Evolutionary conservation across 2,113 vertebrate genomes (phyloP).

Genomic region (Psammodynastes pulverulentus): DNA sequence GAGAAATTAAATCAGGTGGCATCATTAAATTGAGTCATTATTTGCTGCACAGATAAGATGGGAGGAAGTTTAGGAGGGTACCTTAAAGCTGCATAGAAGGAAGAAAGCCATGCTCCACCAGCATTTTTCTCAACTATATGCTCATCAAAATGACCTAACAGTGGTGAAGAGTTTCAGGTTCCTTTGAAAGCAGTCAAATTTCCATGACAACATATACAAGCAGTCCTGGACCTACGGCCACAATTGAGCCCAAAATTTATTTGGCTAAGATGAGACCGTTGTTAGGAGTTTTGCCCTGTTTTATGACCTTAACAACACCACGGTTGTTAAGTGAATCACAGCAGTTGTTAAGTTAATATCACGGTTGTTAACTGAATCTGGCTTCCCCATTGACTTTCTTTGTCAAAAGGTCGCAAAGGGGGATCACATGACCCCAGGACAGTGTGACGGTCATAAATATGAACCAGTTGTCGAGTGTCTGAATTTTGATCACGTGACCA

Average conservation of each 20-base stretch:
- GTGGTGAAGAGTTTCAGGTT: background rate
- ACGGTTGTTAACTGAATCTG: background rate
- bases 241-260: background rate
- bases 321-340: background rate
- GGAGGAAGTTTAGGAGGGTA: constrained; percentile 28
- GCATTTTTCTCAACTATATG: constrained; percentile 1
- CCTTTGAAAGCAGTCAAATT: background rate
- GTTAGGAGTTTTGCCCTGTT: background rate
- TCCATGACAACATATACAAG: background rate
- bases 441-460: background rate
- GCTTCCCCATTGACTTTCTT: background rate
- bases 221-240: background rate
- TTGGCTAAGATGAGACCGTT: background rate
- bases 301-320: background rate
- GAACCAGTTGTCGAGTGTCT: background rate
- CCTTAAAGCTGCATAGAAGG: constrained; percentile 24
- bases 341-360: background rate
- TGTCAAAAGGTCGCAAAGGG: background rate
- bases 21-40: constrained; percentile 40
- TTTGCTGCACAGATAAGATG: constrained; percentile 51
- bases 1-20: constrained; percentile 44
- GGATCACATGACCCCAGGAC: background rate
- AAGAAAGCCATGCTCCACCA: background rate
- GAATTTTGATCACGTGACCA: background rate
- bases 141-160: background rate